These are phyloP conservation scores for Periophthalmus magnuspinnatus DNA, from an alignment of 2,797 vertebrate species.

Conservation along the genomic window DNA sequence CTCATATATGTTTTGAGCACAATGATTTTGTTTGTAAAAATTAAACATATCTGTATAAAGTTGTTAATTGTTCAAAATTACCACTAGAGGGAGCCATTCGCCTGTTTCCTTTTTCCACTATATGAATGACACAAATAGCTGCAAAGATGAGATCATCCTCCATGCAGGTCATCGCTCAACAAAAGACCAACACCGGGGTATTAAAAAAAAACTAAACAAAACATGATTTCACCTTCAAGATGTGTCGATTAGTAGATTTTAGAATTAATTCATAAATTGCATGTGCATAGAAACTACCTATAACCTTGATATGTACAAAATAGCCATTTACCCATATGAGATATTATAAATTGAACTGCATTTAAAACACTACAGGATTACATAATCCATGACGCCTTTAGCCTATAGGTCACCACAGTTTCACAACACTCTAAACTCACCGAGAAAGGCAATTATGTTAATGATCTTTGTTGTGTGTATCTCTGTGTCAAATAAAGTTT, in stretches of 20 bases:
- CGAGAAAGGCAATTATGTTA: background rate
- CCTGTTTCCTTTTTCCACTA: background rate
- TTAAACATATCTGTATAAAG: background rate
- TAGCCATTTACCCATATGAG: background rate
- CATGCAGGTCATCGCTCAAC: conserved; percentile 25
- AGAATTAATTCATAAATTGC: background rate
- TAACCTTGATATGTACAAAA: background rate
- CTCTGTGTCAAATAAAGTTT: conserved; percentile 1
- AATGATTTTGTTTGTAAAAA: background rate
- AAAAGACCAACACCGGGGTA: background rate
- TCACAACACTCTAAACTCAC: background rate
- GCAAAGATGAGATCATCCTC: conserved; percentile 55
- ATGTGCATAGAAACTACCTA: background rate
- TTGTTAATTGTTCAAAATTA: background rate
- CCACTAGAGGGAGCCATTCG: conserved; percentile 53
- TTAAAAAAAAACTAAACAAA: background rate
- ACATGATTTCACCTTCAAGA: too few species aligned
- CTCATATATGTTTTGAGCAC: background rate
- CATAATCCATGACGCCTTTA: background rate
- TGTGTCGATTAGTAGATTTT: background rate
- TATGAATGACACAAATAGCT: conserved; percentile 47
- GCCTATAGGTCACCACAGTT: background rate
- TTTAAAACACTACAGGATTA: background rate
- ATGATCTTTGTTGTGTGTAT: background rate
- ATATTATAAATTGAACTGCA: background rate